Percentiles rank a stretch among this genome's conserved stretches.
Evolutionary conservation across 1,140 invertebrate species (phyloP).

Genomic region (Rhynchophorus ferrugineus): DNA sequence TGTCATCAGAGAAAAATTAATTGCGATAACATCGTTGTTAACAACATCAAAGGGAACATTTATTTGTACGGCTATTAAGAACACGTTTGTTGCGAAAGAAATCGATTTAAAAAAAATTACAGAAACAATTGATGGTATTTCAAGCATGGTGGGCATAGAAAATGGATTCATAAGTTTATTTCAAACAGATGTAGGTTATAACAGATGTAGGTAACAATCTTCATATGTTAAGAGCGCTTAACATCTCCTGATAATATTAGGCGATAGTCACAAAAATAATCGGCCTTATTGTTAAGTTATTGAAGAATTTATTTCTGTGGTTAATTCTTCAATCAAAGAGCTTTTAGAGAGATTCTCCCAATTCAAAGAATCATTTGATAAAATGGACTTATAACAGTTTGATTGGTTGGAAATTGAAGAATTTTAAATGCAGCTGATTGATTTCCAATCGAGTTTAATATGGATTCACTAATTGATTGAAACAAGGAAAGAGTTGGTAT

Average conservation of each 20-base stretch:
- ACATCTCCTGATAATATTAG: conserved; percentile 10
- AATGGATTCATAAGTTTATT: too few species aligned
- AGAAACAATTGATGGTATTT: conserved; percentile 27
- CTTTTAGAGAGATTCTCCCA: conserved; percentile 29
- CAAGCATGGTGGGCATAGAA: conserved; percentile 21
- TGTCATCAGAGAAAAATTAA: conserved; percentile 11
- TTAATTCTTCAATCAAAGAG: too few species aligned
- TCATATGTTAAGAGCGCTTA: conserved; percentile 6
- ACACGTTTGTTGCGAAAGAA: conserved; percentile 9
- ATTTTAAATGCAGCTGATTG: too few species aligned
- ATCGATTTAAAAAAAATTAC: conserved; percentile 23
- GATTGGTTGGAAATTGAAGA: too few species aligned
- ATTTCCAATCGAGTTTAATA: conserved; percentile 29
- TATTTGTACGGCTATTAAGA: conserved; percentile 8
- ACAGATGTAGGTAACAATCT: conserved; percentile 17
- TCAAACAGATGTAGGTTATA: too few species aligned
- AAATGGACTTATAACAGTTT: conserved; percentile 21
- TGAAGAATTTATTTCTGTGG: conserved; percentile 30
- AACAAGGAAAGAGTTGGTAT: too few species aligned
- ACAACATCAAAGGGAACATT: conserved; percentile 2
- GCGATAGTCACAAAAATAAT: conserved; percentile 29
- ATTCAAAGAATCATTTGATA: conserved; percentile 28
- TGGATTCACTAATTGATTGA: conserved; percentile 18
- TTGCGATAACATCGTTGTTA: conserved; percentile 8
- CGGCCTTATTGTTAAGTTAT: conserved; percentile 27